Evolutionary conservation across 2,113 vertebrate genomes (phyloP), one percentile per base, ranked within the genome.

Genomic region (Zosterops hypoxanthus): DNA sequence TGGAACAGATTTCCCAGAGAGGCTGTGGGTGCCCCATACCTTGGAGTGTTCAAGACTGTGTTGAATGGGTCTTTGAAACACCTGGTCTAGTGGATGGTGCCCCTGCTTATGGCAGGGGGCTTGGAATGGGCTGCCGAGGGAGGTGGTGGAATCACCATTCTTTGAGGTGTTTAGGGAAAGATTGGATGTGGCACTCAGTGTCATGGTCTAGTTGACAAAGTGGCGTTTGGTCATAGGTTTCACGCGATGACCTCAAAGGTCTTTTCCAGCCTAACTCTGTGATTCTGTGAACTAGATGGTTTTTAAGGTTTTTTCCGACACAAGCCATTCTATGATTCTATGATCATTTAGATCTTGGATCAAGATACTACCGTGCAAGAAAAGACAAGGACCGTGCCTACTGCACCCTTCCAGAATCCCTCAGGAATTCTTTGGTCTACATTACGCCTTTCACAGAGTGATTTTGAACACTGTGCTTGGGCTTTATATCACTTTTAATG

Each of bases 211-310:
- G 36, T 12, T 39, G 55, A 26, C 23, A n/a, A 33, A n/a, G 23
- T 44, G 8, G 11, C 36, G 36, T 44, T 76, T 0, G 0, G 13
- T 59, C 71, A 26, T 5, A 50, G 25, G 44, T 33, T 69, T 0
- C 0, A 23, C 6, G 50, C 2, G 0, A 19, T 49, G 11, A 14
- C 15, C 14, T 75, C 24, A 60, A 28, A 14, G 7, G 23, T 60
- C 19, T 52, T 52, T 66, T 59, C 28, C 33, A 66, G 18, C 20
- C 33, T 39, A 60, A n/a, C 5, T 10, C 60, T 29, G 44, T 33
- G 44, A 19, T 52, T 73, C 12, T 60, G 4, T 68, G 46, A 29
- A 23, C 24, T 41, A 18, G 7, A 18, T 41, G 24, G 29, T 47
- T 21, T n/a, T 73, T 53, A 68, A 39, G 6, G 16, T 68, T 16